Evolutionary conservation across 2,888 invertebrate species (phyloP), one percentile per base, ranked within the genome.

Genomic region (Eueremaeus valkanovi): DNA sequence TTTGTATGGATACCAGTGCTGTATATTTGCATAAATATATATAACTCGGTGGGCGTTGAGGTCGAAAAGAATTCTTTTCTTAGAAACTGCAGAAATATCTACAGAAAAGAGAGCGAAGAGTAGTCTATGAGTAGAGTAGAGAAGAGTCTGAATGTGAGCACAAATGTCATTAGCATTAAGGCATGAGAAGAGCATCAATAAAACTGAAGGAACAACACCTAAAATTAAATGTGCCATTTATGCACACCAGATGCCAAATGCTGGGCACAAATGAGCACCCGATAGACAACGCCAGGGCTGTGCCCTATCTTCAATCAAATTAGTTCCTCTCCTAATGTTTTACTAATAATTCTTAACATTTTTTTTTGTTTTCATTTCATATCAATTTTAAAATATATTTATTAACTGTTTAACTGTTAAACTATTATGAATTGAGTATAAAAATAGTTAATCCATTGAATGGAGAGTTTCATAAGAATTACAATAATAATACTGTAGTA

Each of bases 1-100:
- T 70, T 66, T 66, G n/a, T n/a, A n/a, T n/a, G n/a, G 63, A n/a
- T 66, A 36, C 63, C 63, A 66, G 63, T 66, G 63, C 63, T 66
- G 36, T 21, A 3, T 36, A 13, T 31, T 29, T 21, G 58, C 13
- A 58, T 58, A 29, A 66, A 24, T 40, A 66, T 66, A 66, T 66
- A 66, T 66, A 66, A 66, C 66, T 58, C 13, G 16, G 66, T 66
- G 40, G 66, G 66, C 66, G 66, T 66, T 40, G 66, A 66, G 66
- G 66, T 36, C 36, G 36, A 40, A 24, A 21, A 66, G 40, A 66
- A 36, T 66, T 18, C 36, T 36, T 66, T 63, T 66, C 66, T 66
- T 66, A 66, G 66, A 31, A 66, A 24, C 9, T 21, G 24, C 5
- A 31, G 33, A 63, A 21, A 16, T 29, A 31, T 29, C 29, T 29